These are phyloP conservation scores for Drosophila bocqueti DNA, from an alignment of 1,140 invertebrate genomes.

Conservation along the genomic window DNA sequence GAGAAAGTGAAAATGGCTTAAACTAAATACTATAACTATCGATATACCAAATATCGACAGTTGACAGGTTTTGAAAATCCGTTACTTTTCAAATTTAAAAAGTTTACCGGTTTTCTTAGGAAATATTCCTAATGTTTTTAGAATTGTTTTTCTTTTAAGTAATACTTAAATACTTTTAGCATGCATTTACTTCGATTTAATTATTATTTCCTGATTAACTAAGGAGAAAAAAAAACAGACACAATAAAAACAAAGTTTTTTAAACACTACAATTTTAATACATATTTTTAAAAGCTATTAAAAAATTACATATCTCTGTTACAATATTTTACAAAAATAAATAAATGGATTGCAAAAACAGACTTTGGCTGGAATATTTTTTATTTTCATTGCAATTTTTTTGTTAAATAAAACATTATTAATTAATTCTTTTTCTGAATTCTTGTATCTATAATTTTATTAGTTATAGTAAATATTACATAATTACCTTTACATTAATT, in stretches of 20 bases:
- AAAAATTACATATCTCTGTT: too few species aligned
- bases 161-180: too few species aligned
- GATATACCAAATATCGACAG: neutral
- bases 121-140: neutral
- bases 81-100: slow-evolving; percentile 3
- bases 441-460: neutral
- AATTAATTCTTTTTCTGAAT: neutral
- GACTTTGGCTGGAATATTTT: neutral
- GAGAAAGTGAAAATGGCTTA: neutral
- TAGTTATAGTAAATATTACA: neutral
- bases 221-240: neutral
- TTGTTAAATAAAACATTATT: too few species aligned
- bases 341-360: neutral
- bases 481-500: too few species aligned
- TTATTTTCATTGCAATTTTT: neutral
- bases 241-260: too few species aligned
- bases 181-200: too few species aligned
- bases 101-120: rapidly evolving
- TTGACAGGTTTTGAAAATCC: too few species aligned
- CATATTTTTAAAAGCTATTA: too few species aligned
- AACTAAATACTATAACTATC: neutral
- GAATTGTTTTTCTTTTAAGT: neutral
- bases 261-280: too few species aligned
- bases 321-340: neutral
- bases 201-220: too few species aligned